These are phyloP conservation scores for Paramormyrops hopkinsi DNA, from an alignment of 2,797 vertebrate genomes.

Conservation along the genomic window DNA sequence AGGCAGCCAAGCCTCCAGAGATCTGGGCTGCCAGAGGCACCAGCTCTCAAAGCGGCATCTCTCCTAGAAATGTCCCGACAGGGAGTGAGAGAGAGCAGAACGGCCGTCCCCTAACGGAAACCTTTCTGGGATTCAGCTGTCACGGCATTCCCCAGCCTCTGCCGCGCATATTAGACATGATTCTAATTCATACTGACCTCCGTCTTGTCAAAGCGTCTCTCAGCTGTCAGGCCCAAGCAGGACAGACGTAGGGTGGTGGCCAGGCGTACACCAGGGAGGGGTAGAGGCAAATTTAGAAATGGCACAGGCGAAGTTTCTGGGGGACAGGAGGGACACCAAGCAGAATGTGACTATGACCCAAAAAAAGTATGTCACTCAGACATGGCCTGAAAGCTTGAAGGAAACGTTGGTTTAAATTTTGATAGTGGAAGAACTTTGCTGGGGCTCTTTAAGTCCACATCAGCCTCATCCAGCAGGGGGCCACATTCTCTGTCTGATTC, in stretches of 20 bases:
- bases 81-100: neutral
- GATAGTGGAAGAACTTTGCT: neutral
- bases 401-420: neutral
- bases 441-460: neutral
- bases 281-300: conserved; percentile 6
- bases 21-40: neutral
- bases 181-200: conserved; percentile 14
- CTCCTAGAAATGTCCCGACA: neutral
- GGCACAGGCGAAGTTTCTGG: neutral
- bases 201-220: neutral
- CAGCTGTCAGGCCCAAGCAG: conserved; percentile 15
- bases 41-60: neutral
- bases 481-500: neutral
- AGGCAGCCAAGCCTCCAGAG: neutral
- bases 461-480: neutral
- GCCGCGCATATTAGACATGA: conserved; percentile 17
- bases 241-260: neutral
- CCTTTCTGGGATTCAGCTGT: conserved; percentile 13
- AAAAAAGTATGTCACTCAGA: neutral
- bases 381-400: neutral
- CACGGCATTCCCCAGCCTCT: neutral
- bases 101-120: neutral
- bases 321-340: neutral
- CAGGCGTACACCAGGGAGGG: neutral
- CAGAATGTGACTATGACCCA: neutral